Base-by-base conservation (phyloP, 2,888 invertebrate genomes). In the Coelopa pilipes region DNA sequence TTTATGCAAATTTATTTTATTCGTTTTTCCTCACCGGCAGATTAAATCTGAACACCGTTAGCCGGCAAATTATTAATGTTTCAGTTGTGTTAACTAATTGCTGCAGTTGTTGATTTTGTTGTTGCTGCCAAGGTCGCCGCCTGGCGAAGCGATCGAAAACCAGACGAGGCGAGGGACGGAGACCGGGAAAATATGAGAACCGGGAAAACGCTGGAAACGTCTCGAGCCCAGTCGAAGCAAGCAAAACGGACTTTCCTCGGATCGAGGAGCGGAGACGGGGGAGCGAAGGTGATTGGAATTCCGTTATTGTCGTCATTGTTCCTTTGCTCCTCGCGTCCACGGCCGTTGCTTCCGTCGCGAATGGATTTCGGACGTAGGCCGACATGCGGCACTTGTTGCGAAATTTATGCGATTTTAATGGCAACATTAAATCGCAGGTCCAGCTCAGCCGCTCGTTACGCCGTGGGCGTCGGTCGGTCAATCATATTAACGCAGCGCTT, bases 401-500 rank as follows among this genome's bases (percentile, higher is more conserved):
- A 21, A 34, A 60, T 34, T 34, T 17, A 34, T 60, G 34, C 60
- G 10, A 60, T 24, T 17, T 60, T 34, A 34, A 60, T 60, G 24
- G 19, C 34, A 34, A 34, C 19, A 60, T 60, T 9, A 60, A 60
- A 60, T 60, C 34, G 10, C 34, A 2, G 59, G 7, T 59, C 12
- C 2, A 60, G 60, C 15, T 4, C 34, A 34, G 34, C 34, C 34
- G 19, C 34, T 13, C 24, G 34, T 34, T 34, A 34, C 34, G 13
- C 9, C 13, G 53, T 53, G n/a, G 53, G 53, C 53, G 53, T 53
- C n/a, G 53, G 15, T 15, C n/a, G n/a, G 10, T 62, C 62, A 62
- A 62, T 62, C 62, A 62, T 62, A 62, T 62, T 62, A 62, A 62
- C 62, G 62, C 62, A 62, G 74, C 78, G 73, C 21, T 76, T 73